These are phyloP conservation scores for Drosophila paucipuncta DNA, from an alignment of 2,888 invertebrate genomes.

Conservation along the genomic window DNA sequence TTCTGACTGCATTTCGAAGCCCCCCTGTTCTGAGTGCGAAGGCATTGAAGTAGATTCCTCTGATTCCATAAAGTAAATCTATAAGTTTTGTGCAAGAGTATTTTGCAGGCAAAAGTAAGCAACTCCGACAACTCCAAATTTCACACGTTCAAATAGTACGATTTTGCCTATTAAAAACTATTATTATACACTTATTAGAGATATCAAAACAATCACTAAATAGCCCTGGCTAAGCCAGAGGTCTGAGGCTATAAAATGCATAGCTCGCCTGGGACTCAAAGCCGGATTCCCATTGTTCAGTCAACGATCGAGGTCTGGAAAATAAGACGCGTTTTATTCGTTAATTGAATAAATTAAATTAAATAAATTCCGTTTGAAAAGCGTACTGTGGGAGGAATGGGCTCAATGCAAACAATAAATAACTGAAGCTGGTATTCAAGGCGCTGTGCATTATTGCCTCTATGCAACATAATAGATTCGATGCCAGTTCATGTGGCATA, in stretches of 20 bases:
- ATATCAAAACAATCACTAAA: background rate
- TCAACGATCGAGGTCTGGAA: background rate
- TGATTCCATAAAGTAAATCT: background rate
- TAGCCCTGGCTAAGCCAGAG: background rate
- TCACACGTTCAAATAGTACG: background rate
- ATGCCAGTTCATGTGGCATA: background rate
- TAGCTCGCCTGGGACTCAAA: too few relatives aligned
- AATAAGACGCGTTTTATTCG: background rate
- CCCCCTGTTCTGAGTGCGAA: too few relatives aligned
- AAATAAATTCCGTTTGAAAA: background rate
- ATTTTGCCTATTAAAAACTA: background rate
- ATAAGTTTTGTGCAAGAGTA: too few relatives aligned
- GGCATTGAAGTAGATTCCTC: background rate
- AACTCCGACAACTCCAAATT: background rate
- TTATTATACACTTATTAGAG: background rate
- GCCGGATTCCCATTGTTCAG: constrained; percentile 4
- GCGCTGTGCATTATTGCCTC: background rate
- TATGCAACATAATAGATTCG: background rate
- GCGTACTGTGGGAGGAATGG: background rate
- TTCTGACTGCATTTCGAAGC: background rate
- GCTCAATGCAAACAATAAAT: background rate
- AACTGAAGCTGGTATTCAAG: background rate
- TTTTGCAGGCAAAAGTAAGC: background rate
- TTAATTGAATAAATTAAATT: constrained; percentile 2
- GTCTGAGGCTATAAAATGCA: background rate